Conservation (phyloP, 2,113 vertebrate genomes). For the Noturus placidus region DNA sequence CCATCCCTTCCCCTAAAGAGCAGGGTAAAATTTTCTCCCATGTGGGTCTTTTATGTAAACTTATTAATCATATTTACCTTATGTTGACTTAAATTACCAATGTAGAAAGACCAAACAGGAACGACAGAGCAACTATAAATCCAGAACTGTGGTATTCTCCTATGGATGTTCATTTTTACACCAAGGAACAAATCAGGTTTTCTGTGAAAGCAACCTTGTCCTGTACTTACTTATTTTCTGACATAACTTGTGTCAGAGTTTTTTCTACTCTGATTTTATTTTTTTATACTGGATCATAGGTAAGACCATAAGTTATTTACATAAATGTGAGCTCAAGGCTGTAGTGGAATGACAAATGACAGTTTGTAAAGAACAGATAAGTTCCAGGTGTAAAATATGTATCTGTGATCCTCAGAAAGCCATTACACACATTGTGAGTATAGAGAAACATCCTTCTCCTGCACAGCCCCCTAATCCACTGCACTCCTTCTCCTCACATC, state of each 20-base stretch:
- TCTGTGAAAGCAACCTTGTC: neutral
- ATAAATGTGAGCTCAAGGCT: slow-evolving; percentile 3
- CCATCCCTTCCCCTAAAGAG: neutral
- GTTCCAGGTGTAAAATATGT: slow-evolving; percentile 6
- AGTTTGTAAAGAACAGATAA: neutral
- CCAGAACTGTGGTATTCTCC: neutral
- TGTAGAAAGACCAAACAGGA: neutral
- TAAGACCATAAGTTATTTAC: neutral
- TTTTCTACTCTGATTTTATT: neutral
- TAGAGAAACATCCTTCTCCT: slow-evolving; percentile 14
- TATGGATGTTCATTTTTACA: neutral
- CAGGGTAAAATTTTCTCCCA: neutral
- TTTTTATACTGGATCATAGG: neutral
- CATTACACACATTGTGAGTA: neutral
- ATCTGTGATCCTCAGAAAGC: neutral
- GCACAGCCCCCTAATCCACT: slow-evolving; percentile 40
- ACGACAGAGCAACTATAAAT: neutral
- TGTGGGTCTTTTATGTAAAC: neutral
- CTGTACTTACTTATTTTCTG: neutral
- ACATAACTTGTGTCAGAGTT: neutral
- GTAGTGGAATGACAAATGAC: neutral
- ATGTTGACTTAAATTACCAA: neutral
- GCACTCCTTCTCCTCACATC: slow-evolving; percentile 54
- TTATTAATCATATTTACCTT: neutral
- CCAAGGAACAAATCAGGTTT: neutral